Evolutionary conservation across 2,888 invertebrate species (phyloP), one percentile per base, ranked within the genome.

Genomic region (Cheiracanthium punctorium): DNA sequence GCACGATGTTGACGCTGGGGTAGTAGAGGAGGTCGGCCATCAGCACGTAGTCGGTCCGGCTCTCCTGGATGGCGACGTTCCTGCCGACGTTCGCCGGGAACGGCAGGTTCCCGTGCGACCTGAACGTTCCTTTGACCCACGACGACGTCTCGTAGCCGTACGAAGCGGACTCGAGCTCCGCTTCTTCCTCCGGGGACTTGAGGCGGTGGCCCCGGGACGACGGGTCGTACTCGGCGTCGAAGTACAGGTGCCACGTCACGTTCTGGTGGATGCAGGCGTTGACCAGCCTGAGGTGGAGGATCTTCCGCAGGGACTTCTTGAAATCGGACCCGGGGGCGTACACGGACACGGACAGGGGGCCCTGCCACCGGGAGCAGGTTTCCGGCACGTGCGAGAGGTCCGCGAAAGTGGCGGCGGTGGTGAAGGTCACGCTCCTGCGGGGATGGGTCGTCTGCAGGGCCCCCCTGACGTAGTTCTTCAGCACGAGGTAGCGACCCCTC

Each of bases 191-290:
- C 32, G 88, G 41, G 58, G 86, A 75, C 82, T 64, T 72, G 75
- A 89, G 14, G 64, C 88, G 24, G 64, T 88, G 24, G 29, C 81
- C 37, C 64, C 52, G 67, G 29, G 88, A 43, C 76, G 77, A 76
- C 76, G 77, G 79, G 41, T 74, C 64, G 48, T 71, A 80, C 14
- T 86, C 86, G 90, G 95, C 94, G 90, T 96, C 95, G 92, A 97
- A 97, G 93, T 96, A 97, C 77, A 97, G 91, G 92, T 97, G 97
- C 93, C 97, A 97, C 89, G 97, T 96, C 91, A 96, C 96, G 91
- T 94, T 94, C 90, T 96, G 94, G 82, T 94, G 94, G 89, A 97
- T 94, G 90, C 96, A 93, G 69, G 95, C 94, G 89, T 92, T 92
- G 7, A 71, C 71, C 80, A 93, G 93, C 89, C 95, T 95, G 48